Percentiles rank a stretch among this genome's conserved stretches.
phyloP scores from a whole-genome alignment of 2,797 vertebrate species.

The Rhabdophis nuchalis region DNA sequence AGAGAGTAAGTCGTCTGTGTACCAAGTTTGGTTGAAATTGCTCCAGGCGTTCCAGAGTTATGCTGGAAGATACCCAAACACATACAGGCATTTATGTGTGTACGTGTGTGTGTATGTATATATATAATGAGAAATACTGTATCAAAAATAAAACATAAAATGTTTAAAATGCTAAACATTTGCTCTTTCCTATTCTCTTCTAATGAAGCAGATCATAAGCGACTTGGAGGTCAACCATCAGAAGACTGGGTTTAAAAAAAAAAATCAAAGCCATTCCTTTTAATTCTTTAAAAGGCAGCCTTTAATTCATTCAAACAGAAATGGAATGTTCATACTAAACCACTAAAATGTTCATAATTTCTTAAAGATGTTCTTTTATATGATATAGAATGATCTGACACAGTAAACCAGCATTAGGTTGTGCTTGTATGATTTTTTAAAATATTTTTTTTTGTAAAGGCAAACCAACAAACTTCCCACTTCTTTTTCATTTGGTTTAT shows the following conservation, averaged over 20 bases:
- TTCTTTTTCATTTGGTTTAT: constrained; percentile 66
- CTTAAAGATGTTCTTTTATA: constrained; percentile 71
- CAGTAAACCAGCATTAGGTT: constrained; percentile 62
- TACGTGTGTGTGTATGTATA: too few species aligned
- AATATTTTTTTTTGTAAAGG: constrained; percentile 43
- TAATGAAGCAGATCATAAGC: constrained; percentile 45
- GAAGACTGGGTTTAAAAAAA: constrained; percentile 49
- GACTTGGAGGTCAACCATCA: constrained; percentile 62
- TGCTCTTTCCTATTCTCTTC: constrained; percentile 41
- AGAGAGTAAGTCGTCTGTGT: too few species aligned
- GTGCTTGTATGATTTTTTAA: constrained; percentile 44
- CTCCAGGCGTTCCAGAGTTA: too few species aligned
- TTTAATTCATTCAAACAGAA: constrained; percentile 68
- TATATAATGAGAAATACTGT: background rate
- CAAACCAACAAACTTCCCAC: constrained; percentile 54
- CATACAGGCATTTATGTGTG: too few species aligned
- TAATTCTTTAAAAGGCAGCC: constrained; percentile 57
- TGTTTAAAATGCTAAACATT: constrained; percentile 27
- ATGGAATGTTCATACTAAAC: constrained; percentile 65
- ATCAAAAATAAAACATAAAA: background rate
- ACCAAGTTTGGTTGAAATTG: too few species aligned
- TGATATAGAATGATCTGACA: constrained; percentile 63
- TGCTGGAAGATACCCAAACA: too few species aligned
- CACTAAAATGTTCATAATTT: constrained; percentile 66
- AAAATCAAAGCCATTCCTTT: constrained; percentile 47